These are phyloP conservation scores for Quadroppia sp. DNA, from an alignment of 2,888 invertebrate species.

Conservation along the genomic window DNA sequence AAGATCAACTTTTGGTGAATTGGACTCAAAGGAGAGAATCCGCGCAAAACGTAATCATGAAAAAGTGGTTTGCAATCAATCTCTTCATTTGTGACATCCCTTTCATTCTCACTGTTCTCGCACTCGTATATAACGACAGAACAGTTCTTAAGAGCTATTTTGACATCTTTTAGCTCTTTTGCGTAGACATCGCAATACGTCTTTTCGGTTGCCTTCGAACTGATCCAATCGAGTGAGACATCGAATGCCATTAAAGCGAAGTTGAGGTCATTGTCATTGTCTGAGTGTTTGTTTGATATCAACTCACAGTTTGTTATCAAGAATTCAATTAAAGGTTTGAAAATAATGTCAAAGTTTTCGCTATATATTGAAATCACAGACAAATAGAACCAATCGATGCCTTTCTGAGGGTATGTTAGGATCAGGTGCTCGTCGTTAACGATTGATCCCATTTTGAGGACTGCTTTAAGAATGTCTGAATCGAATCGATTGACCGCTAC, in stretches of 20 bases:
- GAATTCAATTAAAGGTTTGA: conserved; percentile 31
- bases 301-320: conserved; percentile 26
- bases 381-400: conserved; percentile 43
- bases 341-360: conserved; percentile 38
- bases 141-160: not conserved
- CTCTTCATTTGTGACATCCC: not conserved
- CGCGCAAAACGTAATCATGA: conserved; percentile 42
- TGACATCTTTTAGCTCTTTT: not conserved
- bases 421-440: conserved; percentile 3
- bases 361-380: conserved; percentile 41
- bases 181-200: not conserved
- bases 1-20: conserved; percentile 37
- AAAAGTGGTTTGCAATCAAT: conserved; percentile 29
- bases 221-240: conserved; percentile 42
- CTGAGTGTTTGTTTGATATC: conserved; percentile 20
- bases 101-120: not conserved
- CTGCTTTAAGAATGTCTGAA: conserved; percentile 12
- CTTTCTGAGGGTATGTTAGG: conserved; percentile 27
- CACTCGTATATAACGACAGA: not conserved
- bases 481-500: conserved; percentile 32
- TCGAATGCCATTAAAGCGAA: conserved; percentile 39
- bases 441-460: not conserved
- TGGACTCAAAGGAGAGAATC: conserved; percentile 39
- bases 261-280: conserved; percentile 23
- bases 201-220: not conserved